Base-by-base conservation (phyloP, 2,113 vertebrate species). In the Ondatra zibethicus region DNA sequence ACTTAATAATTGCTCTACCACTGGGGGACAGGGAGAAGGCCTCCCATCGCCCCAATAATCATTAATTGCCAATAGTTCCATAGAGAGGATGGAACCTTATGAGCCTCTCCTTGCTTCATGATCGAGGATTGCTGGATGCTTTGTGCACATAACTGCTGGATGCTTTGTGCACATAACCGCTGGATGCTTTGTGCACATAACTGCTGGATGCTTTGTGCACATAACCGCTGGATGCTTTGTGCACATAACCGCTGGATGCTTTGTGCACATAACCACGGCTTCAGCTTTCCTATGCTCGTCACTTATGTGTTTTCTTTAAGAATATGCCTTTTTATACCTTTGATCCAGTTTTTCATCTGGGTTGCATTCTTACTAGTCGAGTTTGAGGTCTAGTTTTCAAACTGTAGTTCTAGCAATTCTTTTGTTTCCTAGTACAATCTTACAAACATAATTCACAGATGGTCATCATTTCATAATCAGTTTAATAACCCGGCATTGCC, bases 341-440 rank as follows among this genome's bases (percentile, higher is more conserved):
- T 65, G 11, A 31, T 33, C n/a, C 39, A 42, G n/a, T 47, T 95
- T 93, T 45, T 47, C 86, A 73, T 73, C 39, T 39, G 33, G 31
- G 42, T 68, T 86, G 39, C 77, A 14, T 52, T 92, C 84, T 55
- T 73, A 45, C 12, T 88, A 8, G 39, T 31, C 75, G 45, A 75
- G n/a, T 47, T 65, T 66, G 63, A 80, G 66, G n/a, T 7, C n/a
- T 82, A 58, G 3, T 89, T 86, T 96, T 91, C 55, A 89, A 95
- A 89, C 29, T 75, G 8, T 42, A 97, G 80, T 21, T 78, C 29
- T 92, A 75, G 23, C 7, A 80, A 86, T 52, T 75, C 50, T 92
- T 96, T 95, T 81, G 11, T 88, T 92, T 94, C 73, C 31, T 94
- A 11, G 39, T 72, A 89, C 0, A 29, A 66, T 92, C 92, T 45